Evolutionary conservation across 2,888 invertebrate genomes (phyloP).

Genomic region (Tetropium fuscum): DNA sequence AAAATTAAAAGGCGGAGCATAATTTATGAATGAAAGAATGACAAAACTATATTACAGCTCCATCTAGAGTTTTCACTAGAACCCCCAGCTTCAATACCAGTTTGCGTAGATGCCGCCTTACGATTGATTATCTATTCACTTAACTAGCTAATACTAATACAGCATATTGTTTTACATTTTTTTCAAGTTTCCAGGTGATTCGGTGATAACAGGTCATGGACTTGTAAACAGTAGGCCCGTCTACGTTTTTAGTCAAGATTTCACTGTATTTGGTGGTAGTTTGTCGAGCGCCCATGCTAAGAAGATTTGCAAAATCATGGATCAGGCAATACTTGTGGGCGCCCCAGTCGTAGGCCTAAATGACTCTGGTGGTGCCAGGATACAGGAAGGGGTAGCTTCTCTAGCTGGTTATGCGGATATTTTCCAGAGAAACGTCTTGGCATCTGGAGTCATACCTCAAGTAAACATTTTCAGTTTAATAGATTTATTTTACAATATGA

Average conservation of each 20-base stretch:
- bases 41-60: too few relatives aligned
- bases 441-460: conserved; percentile 76
- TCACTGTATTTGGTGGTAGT: conserved; percentile 78
- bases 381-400: conserved; percentile 78
- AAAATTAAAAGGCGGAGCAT: too few relatives aligned
- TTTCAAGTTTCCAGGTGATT: conserved; percentile 72
- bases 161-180: too few relatives aligned
- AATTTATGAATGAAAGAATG: too few relatives aligned
- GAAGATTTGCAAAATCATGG: conserved; percentile 77
- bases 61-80: too few relatives aligned
- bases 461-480: conserved; percentile 50
- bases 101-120: too few relatives aligned
- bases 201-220: conserved; percentile 77
- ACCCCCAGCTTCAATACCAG: too few relatives aligned
- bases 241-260: conserved; percentile 77
- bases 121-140: too few relatives aligned
- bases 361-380: conserved; percentile 77
- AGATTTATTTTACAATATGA: too few relatives aligned
- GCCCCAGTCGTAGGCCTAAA: conserved; percentile 77
- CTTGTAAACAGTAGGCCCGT: conserved; percentile 72
- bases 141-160: too few relatives aligned
- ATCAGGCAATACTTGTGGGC: conserved; percentile 74
- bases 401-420: conserved; percentile 78
- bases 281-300: conserved; percentile 74
- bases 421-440: conserved; percentile 74